Percentiles rank a stretch among this genome's conserved stretches.
These are phyloP conservation scores for Salticus scenicus DNA, from an alignment of 2,888 invertebrate species.

Conservation along the genomic window DNA sequence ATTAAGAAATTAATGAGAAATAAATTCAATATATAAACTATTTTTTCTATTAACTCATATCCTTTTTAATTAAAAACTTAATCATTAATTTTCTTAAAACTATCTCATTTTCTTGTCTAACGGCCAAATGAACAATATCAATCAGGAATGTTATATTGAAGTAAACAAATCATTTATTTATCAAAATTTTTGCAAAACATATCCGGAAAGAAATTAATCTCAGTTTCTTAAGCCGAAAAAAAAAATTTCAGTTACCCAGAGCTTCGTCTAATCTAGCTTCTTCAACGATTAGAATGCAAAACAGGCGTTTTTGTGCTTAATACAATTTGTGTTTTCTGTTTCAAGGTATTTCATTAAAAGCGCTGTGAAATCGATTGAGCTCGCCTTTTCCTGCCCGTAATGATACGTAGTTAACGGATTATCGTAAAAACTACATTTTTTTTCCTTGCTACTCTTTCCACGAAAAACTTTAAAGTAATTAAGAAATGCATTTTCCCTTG, in stretches of 20 bases:
- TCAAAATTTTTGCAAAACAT: not conserved
- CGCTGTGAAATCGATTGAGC: conserved; percentile 33
- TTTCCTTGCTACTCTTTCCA: conserved; percentile 30
- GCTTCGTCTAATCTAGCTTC: not conserved
- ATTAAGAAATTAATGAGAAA: too few species aligned
- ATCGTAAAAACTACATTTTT: conserved; percentile 63
- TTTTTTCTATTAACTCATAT: too few species aligned
- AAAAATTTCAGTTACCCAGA: not conserved
- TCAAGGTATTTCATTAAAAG: conserved; percentile 57
- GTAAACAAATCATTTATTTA: conserved; percentile 9
- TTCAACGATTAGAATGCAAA: conserved; percentile 40
- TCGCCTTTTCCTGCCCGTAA: conserved; percentile 35
- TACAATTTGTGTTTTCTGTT: conserved; percentile 57
- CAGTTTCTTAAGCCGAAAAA: not conserved
- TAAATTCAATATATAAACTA: too few species aligned
- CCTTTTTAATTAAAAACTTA: not conserved
- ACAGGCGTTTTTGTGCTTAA: conserved; percentile 40
- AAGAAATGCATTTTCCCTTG: conserved; percentile 61
- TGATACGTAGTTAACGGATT: conserved; percentile 65
- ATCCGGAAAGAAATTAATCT: conserved; percentile 5
- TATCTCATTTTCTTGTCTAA: not conserved
- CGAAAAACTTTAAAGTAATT: conserved; percentile 65
- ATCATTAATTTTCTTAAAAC: not conserved
- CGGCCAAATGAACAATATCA: too few species aligned
- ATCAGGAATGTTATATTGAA: too few species aligned